These are phyloP conservation scores for Phortica okadai DNA, from an alignment of 2,888 invertebrate species.

Conservation along the genomic window DNA sequence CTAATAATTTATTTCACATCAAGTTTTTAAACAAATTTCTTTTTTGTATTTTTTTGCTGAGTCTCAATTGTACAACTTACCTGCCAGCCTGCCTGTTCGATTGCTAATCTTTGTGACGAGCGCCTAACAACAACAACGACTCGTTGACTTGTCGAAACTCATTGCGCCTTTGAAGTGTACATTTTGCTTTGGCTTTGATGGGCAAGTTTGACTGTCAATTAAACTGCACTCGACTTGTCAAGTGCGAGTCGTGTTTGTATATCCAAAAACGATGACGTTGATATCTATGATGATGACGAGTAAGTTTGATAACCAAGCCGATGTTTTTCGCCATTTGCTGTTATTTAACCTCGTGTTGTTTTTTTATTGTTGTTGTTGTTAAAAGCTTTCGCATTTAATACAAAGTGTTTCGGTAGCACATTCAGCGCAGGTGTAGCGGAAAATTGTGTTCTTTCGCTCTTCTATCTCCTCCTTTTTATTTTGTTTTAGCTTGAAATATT, in stretches of 20 bases:
- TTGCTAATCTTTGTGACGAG: too few relatives aligned
- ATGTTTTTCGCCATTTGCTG: not conserved
- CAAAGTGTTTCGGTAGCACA: conserved; percentile 29
- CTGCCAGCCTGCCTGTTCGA: too few relatives aligned
- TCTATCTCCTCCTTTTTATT: not conserved
- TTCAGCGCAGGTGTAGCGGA: conserved; percentile 55
- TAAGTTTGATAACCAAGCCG: too few relatives aligned
- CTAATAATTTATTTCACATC: not conserved
- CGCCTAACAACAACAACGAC: too few relatives aligned
- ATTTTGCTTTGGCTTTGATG: conserved; percentile 50
- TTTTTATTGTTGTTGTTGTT: not conserved
- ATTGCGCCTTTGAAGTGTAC: conserved; percentile 54
- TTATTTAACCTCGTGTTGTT: not conserved
- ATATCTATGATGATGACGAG: too few relatives aligned
- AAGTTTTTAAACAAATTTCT: too few relatives aligned
- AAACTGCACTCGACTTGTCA: conserved; percentile 56
- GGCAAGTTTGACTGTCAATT: conserved; percentile 57
- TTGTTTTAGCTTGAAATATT: not conserved
- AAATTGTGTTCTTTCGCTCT: conserved; percentile 50
- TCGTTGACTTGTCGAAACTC: too few relatives aligned
- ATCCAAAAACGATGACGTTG: too few relatives aligned
- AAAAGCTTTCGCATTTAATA: not conserved
- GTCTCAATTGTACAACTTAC: too few relatives aligned
- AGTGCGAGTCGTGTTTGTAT: conserved; percentile 30
- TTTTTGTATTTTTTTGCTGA: too few relatives aligned